phyloP scores from a whole-genome alignment of 2,888 invertebrate genomes.

The Macrosiphum euphorbiae region DNA sequence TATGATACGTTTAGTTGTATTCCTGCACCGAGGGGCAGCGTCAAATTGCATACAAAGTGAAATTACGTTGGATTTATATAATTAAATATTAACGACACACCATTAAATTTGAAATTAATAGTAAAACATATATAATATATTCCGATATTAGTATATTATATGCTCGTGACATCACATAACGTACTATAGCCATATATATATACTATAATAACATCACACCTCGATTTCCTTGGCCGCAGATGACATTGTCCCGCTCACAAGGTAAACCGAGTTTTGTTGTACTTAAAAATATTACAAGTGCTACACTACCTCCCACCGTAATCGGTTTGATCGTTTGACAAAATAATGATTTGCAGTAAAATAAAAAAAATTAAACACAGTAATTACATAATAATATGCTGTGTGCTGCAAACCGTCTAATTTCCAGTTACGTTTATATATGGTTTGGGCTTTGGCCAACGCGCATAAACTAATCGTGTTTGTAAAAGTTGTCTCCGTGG shows the following conservation, averaged over 20 bases:
- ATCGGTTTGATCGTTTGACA: neutral
- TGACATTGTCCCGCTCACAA: slow-evolving; percentile 6
- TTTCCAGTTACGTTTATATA: neutral
- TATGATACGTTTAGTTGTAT: neutral
- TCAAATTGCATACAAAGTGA: neutral
- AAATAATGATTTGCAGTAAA: neutral
- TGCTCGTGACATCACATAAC: neutral
- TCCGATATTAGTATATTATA: neutral
- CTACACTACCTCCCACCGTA: neutral
- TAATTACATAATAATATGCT: neutral
- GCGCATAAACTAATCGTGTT: neutral
- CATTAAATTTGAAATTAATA: neutral
- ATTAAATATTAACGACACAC: neutral
- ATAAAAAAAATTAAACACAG: neutral
- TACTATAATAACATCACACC: neutral
- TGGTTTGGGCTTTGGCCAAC: slow-evolving; percentile 25
- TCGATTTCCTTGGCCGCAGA: slow-evolving; percentile 7
- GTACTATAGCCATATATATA: neutral
- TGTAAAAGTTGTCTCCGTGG: slow-evolving; percentile 36
- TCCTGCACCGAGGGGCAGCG: too few relatives aligned
- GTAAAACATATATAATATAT: neutral
- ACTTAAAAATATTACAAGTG: neutral
- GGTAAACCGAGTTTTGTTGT: neutral
- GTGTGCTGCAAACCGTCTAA: neutral
- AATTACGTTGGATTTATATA: neutral